phyloP scores from a whole-genome alignment of 2,113 vertebrate species.

The Albula glossodonta region DNA sequence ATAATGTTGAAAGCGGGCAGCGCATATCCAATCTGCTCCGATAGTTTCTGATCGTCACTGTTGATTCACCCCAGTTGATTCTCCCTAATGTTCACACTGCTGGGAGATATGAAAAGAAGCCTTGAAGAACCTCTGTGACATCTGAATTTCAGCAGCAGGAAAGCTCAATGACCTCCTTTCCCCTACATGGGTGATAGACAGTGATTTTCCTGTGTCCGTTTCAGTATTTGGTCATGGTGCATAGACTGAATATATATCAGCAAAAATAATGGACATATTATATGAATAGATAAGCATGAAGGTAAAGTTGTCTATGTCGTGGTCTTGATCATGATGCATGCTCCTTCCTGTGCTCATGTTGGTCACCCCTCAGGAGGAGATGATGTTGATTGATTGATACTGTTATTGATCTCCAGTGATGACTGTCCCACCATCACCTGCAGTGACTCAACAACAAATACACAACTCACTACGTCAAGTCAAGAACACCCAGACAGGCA shows the following conservation, averaged over 20 bases:
- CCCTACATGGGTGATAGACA: background rate
- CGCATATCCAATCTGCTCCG: background rate
- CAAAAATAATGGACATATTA: background rate
- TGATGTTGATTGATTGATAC: too few species aligned
- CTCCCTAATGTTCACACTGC: background rate
- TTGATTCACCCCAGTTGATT: slow-evolving; percentile 3
- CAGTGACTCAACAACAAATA: too few species aligned
- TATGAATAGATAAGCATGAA: background rate
- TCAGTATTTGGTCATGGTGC: background rate
- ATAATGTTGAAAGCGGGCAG: background rate
- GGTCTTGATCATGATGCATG: background rate
- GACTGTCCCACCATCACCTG: too few species aligned
- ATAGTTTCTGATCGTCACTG: background rate
- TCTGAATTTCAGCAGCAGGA: background rate
- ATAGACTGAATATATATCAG: too few species aligned
- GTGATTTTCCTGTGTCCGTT: background rate
- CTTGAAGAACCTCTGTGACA: background rate
- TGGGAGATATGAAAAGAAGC: background rate
- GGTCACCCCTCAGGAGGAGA: too few species aligned
- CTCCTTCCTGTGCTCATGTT: too few species aligned
- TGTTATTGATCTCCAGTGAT: too few species aligned
- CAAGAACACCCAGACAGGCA: too few species aligned
- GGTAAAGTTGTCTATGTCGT: background rate
- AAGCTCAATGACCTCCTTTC: background rate
- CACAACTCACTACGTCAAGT: too few species aligned